A percentile compares a stretch with the other conserved stretches of the same genome.
These are phyloP conservation scores for Chionis minor DNA, from an alignment of 2,113 vertebrate species.

Conservation along the genomic window DNA sequence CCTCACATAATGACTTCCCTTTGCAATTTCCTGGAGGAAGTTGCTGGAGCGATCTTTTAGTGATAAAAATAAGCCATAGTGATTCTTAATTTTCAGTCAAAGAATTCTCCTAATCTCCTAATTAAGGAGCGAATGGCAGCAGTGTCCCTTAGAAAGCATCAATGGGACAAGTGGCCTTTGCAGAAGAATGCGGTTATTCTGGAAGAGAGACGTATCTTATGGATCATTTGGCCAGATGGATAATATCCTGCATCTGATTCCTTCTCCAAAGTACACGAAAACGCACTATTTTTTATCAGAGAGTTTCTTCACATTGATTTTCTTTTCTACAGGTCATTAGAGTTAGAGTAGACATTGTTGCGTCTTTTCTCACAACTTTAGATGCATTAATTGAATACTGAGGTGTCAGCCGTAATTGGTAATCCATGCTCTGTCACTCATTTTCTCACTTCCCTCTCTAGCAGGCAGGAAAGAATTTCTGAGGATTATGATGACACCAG, in stretches of 20 bases:
- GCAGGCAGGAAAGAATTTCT: not conserved
- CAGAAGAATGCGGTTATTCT: conserved; percentile 25
- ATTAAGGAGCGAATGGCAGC: conserved; percentile 53
- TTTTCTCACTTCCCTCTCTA: conserved; percentile 51
- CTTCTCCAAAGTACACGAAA: not conserved
- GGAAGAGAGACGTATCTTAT: not conserved
- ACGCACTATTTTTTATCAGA: not conserved
- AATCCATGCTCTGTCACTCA: conserved; percentile 21
- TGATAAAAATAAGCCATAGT: conserved; percentile 70
- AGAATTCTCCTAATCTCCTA: conserved; percentile 60
- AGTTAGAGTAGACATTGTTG: not conserved
- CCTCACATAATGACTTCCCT: conserved; percentile 77
- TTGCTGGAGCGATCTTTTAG: conserved; percentile 65
- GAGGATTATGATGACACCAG: conserved; percentile 21
- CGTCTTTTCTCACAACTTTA: not conserved
- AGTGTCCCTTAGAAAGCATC: conserved; percentile 46
- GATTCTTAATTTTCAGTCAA: conserved; percentile 69
- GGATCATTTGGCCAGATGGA: conserved; percentile 7
- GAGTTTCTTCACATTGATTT: not conserved
- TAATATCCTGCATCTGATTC: not conserved
- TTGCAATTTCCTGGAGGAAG: conserved; percentile 82
- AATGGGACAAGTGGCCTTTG: conserved; percentile 5
- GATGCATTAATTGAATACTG: not conserved
- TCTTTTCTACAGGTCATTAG: not conserved
- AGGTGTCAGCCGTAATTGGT: not conserved